Evolutionary conservation across 2,888 invertebrate species (phyloP), one percentile per base, ranked within the genome.

Genomic region (Bombylius major): DNA sequence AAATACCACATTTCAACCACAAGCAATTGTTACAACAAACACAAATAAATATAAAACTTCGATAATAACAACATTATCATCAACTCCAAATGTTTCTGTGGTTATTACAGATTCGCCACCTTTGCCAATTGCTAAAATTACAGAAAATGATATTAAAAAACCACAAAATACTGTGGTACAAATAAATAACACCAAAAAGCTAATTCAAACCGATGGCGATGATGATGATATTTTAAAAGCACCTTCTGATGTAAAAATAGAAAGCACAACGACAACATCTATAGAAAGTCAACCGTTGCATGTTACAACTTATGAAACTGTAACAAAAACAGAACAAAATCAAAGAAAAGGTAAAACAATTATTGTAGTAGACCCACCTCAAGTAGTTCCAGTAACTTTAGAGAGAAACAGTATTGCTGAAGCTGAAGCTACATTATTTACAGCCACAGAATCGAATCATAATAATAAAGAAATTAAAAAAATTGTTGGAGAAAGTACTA

Each of bases 321-420:
- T 23, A 23, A 23, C 23, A 23, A 3, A 23, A 23, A 23, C 23
- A 23, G 23, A 23, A 23, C 53, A 48, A 49, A 39, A 48, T 8
- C 54, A 45, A 32, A 54, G 53, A 53, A 53, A 53, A 33, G 7
- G 51, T 39, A 49, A 49, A 53, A 36, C 23, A 12, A 54, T 44
- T 31, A 54, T n/a, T 23, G 23, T 23, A 23, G 23, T 49, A 33
- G 33, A 49, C 33, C 32, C 32, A 4, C 13, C n/a, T 23, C 23
- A 23, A 49, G 44, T 14, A 49, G 44, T 14, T 12, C 6, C 13
- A 39, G 49, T 32, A 49, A 42, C 12, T 44, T 31, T 14, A 48
- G 39, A 36, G 32, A 39, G 23, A 34, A 31, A 48, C 48, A 5
- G 12, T 39, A 36, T 11, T 11, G 6, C 1, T 42, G 34, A 39